Evolutionary conservation across 1,140 invertebrate genomes (phyloP).

Genomic region (Zaprionus inermis): DNA sequence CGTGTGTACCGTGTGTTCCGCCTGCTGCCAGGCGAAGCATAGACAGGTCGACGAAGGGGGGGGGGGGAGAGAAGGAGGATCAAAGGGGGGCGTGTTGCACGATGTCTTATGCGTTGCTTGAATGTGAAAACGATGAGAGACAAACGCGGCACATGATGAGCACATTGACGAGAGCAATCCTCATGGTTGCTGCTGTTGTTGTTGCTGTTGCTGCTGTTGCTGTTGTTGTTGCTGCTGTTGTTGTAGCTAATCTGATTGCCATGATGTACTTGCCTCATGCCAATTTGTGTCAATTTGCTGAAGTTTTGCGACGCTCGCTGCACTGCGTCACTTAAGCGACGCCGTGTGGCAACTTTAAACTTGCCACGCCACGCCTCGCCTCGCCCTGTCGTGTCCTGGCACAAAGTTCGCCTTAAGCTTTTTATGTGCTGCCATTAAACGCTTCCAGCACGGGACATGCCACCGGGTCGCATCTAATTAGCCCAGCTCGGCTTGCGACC

Average conservation of each 20-base stretch:
- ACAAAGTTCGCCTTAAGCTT: constrained; percentile 21
- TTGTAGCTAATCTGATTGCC: constrained; percentile 69
- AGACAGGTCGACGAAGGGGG: not conserved
- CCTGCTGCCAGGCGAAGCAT: constrained; percentile 12
- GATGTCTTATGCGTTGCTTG: constrained; percentile 14
- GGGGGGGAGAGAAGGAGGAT: not conserved
- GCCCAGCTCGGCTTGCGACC: constrained; percentile 9
- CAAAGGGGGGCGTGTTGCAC: not conserved
- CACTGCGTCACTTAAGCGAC: constrained; percentile 12
- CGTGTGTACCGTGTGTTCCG: constrained; percentile 38
- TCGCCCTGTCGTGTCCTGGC: not conserved
- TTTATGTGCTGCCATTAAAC: constrained; percentile 26
- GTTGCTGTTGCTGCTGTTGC: not conserved
- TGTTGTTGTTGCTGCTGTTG: not conserved
- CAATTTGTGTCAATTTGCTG: constrained; percentile 73
- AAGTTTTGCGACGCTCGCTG: constrained; percentile 19
- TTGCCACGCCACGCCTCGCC: not conserved
- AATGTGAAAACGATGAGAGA: constrained; percentile 22
- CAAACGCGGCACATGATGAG: constrained; percentile 58
- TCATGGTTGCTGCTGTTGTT: constrained; percentile 15
- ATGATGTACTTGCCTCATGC: constrained; percentile 57
- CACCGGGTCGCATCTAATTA: constrained; percentile 31
- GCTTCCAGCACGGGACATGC: constrained; percentile 2
- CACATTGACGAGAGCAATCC: constrained; percentile 30
- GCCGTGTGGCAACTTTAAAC: constrained; percentile 25